Conservation (phyloP, 2,113 vertebrate genomes). For the Anolis sagrei region DNA sequence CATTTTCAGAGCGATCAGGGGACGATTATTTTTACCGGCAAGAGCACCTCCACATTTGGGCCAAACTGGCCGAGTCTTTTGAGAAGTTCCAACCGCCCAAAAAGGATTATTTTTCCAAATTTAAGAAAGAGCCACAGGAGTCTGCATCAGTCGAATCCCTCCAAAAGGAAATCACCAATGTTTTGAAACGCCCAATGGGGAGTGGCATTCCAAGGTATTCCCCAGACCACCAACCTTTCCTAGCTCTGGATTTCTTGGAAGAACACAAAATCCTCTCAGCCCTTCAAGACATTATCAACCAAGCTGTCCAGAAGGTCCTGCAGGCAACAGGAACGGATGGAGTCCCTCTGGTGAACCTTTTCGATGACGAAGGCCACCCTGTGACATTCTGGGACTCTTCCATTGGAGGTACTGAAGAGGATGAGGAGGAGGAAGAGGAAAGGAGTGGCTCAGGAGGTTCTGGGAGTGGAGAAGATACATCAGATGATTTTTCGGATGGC, state of each 20-base stretch:
- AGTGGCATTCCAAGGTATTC: background rate
- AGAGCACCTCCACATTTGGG: constrained; percentile 36
- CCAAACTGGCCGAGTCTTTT: constrained; percentile 28
- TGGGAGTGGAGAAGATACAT: background rate
- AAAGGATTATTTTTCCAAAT: constrained; percentile 17
- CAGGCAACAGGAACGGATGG: background rate
- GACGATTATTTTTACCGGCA: constrained; percentile 22
- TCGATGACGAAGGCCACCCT: background rate
- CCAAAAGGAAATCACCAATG: constrained; percentile 37
- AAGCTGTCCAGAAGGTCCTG: constrained; percentile 16
- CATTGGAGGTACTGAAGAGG: background rate
- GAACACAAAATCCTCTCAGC: constrained; percentile 19
- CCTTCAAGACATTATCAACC: constrained; percentile 35
- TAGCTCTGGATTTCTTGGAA: background rate
- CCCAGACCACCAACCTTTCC: background rate
- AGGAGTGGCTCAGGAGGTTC: background rate
- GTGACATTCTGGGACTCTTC: background rate
- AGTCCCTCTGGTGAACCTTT: background rate
- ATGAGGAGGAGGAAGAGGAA: background rate
- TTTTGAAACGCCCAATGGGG: background rate
- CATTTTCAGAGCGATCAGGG: constrained; percentile 10
- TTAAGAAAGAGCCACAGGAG: background rate
- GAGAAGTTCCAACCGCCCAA: background rate
- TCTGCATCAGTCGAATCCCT: background rate
- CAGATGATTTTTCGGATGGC: background rate